Percentiles rank a stretch among this genome's conserved stretches.
phyloP scores from a whole-genome alignment of 1,140 invertebrate genomes.

The Drosophila nasuta region DNA sequence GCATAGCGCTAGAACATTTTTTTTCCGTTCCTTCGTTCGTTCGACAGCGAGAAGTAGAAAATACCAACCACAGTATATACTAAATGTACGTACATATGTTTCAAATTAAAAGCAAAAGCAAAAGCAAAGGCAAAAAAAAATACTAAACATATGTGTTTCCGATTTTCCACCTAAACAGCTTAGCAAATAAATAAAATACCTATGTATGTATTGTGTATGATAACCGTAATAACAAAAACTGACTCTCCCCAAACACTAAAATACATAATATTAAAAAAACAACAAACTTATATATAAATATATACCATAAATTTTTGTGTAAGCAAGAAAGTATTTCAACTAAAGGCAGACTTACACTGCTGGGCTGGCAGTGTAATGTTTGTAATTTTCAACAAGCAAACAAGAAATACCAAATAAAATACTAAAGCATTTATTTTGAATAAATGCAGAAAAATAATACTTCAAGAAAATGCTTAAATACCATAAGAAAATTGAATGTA shows the following conservation, averaged over 20 bases:
- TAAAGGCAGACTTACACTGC: conserved; percentile 3
- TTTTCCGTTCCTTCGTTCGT: not conserved
- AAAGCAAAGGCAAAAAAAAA: conserved; percentile 13
- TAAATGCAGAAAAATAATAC: conserved; percentile 22
- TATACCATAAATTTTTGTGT: conserved; percentile 10
- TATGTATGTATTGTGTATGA: conserved; percentile 23
- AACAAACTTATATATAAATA: not conserved
- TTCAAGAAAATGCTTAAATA: conserved; percentile 38
- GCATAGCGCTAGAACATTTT: conserved; percentile 37
- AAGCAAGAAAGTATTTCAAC: conserved; percentile 8
- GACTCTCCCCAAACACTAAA: conserved; percentile 34
- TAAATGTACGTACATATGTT: conserved; percentile 31
- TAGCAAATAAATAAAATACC: conserved; percentile 56
- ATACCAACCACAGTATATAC: conserved; percentile 40
- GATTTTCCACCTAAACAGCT: conserved; percentile 81
- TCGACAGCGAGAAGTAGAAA: conserved; percentile 11
- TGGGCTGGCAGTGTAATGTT: conserved; percentile 23
- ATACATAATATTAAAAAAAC: not conserved
- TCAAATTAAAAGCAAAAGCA: conserved; percentile 10
- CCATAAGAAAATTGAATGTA: conserved; percentile 34
- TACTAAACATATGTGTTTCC: conserved; percentile 75
- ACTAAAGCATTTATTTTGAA: conserved; percentile 67
- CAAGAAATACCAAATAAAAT: conserved; percentile 39
- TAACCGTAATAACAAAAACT: conserved; percentile 28
- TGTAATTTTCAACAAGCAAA: conserved; percentile 32